A percentile compares a stretch with the other conserved stretches of the same genome.
Conservation (phyloP, 2,113 vertebrate genomes). For the Caranx ignobilis region DNA sequence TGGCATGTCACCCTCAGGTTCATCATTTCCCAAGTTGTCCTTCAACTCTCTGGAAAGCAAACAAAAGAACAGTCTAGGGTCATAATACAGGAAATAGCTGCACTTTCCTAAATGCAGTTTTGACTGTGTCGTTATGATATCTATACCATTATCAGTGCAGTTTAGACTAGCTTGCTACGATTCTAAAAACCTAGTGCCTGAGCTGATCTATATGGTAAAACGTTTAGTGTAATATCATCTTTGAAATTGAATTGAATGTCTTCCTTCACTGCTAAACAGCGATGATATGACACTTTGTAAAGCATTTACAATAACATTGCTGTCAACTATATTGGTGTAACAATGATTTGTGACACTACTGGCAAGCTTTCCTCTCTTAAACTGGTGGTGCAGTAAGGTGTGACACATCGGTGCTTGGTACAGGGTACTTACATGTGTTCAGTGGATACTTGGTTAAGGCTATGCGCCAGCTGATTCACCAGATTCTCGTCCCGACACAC, state of each 20-base stretch:
- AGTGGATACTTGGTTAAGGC: conserved; percentile 98
- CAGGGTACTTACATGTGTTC: conserved; percentile 93
- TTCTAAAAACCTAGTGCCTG: neutral
- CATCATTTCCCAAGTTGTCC: conserved; percentile 98
- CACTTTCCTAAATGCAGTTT: conserved; percentile 2
- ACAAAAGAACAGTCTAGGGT: conserved; percentile 14
- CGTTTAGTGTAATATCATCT: neutral
- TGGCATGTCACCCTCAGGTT: conserved; percentile 97
- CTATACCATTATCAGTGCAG: neutral
- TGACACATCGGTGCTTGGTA: neutral
- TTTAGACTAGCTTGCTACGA: neutral
- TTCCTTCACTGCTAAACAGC: neutral
- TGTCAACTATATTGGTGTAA: neutral
- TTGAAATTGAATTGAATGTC: conserved; percentile 1
- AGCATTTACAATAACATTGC: neutral
- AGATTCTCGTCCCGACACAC: conserved; percentile 95
- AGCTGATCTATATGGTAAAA: neutral
- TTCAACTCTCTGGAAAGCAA: conserved; percentile 93
- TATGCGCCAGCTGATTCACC: conserved; percentile 95
- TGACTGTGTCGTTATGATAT: neutral
- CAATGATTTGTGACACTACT: neutral
- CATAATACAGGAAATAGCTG: neutral
- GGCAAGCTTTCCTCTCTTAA: neutral
- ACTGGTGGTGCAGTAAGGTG: neutral
- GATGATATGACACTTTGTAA: neutral